Conservation (phyloP, 2,113 vertebrate species). For the Pteruthius melanotis region DNA sequence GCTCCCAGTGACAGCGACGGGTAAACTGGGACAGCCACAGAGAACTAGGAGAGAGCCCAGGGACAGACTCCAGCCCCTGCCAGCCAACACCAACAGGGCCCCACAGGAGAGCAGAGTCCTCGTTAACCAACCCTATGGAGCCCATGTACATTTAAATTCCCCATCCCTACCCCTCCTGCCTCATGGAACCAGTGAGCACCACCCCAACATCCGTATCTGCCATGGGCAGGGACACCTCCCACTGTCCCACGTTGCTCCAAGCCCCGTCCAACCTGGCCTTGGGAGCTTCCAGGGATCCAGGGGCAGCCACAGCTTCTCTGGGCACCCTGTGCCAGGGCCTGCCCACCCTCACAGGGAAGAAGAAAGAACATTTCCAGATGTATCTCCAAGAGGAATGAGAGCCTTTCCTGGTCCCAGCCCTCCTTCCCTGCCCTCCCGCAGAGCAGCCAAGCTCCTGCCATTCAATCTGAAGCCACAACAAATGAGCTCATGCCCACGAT, state of each 20-base stretch:
- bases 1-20: fast-evolving
- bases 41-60: fast-evolving
- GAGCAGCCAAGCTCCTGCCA: not conserved
- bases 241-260: fast-evolving
- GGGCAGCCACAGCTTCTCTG: not conserved
- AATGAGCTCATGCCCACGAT: not conserved
- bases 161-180: not conserved
- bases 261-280: not conserved
- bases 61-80: not conserved
- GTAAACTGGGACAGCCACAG: not conserved
- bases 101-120: not conserved
- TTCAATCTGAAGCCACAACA: not conserved
- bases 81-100: not conserved
- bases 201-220: fast-evolving
- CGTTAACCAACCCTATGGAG: not conserved
- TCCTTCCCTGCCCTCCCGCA: not conserved
- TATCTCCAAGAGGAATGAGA: not conserved
- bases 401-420: not conserved
- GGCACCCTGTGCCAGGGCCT: not conserved
- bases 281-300: not conserved
- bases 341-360: not conserved
- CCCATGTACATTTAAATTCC: fast-evolving
- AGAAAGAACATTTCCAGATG: not conserved
- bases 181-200: not conserved
- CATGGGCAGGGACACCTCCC: not conserved